A percentile compares a stretch with the other conserved stretches of the same genome.
Evolutionary conservation across 2,797 vertebrate genomes (phyloP).

Genomic region (Leptatherina wallacei): DNA sequence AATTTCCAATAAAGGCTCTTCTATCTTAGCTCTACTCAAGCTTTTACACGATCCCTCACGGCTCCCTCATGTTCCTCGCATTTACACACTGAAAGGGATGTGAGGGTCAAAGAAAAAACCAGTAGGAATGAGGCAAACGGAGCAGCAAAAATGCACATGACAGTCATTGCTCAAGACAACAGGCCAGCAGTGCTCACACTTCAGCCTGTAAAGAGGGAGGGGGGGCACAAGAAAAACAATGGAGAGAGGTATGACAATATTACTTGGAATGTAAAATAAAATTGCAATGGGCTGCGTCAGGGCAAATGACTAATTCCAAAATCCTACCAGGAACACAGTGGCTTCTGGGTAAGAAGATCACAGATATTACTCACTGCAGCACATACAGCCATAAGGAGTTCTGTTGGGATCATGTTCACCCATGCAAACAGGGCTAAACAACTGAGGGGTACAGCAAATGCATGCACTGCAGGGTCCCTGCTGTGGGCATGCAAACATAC

Average conservation of each 20-base stretch:
- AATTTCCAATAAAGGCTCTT: not conserved
- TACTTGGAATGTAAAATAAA: slow-evolving; percentile 45
- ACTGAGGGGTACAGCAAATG: slow-evolving; percentile 48
- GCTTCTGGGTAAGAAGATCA: slow-evolving; percentile 39
- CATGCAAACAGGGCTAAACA: slow-evolving; percentile 59
- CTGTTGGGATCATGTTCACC: slow-evolving; percentile 59
- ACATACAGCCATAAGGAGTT: slow-evolving; percentile 59
- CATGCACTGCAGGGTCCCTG: slow-evolving; percentile 43
- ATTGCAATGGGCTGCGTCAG: slow-evolving; percentile 38
- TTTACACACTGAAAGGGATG: slow-evolving; percentile 14
- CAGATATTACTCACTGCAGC: slow-evolving; percentile 40
- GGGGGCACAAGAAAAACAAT: slow-evolving; percentile 40
- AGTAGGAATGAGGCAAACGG: slow-evolving; percentile 34
- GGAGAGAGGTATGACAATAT: slow-evolving; percentile 39
- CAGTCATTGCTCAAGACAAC: slow-evolving; percentile 49
- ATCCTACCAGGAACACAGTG: slow-evolving; percentile 36
- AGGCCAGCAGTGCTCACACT: slow-evolving; percentile 50
- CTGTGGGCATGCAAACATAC: slow-evolving; percentile 51
- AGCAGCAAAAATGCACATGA: slow-evolving; percentile 27
- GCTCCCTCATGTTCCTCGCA: not conserved
- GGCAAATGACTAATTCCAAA: slow-evolving; percentile 49
- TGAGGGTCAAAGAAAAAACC: slow-evolving; percentile 46
- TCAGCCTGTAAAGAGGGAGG: not conserved
- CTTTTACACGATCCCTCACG: not conserved
- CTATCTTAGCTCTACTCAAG: not conserved